Conservation (phyloP, 2,888 invertebrate species). For the Syrphus vitripennis region DNA sequence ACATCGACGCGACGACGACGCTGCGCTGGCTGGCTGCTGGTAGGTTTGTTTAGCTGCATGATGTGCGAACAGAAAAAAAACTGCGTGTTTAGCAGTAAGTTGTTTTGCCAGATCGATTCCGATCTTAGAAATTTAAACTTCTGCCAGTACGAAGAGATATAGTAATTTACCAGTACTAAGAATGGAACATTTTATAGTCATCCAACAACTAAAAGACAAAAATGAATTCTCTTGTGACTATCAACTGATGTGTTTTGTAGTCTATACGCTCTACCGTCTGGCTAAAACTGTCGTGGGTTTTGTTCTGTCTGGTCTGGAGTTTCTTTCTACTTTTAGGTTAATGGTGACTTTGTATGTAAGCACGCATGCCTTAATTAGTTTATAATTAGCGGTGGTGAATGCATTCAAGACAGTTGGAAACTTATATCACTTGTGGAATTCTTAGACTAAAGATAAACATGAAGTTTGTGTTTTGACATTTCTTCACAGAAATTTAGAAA, state of each 20-base stretch:
- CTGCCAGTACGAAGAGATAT: background rate
- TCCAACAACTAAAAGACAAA: background rate
- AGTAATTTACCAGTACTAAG: background rate
- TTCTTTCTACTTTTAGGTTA: slow-evolving; percentile 13
- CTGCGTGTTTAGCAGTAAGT: slow-evolving; percentile 60
- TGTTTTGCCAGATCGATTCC: slow-evolving; percentile 46
- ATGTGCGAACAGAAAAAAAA: background rate
- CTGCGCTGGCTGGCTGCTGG: background rate
- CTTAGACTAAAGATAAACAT: background rate
- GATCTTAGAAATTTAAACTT: slow-evolving; percentile 46
- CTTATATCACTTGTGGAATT: background rate
- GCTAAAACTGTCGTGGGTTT: slow-evolving; percentile 30
- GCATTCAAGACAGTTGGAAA: slow-evolving; percentile 25
- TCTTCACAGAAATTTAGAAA: background rate
- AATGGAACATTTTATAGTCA: background rate
- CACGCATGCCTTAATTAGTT: slow-evolving; percentile 70
- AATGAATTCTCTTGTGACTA: slow-evolving; percentile 7
- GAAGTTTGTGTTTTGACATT: background rate
- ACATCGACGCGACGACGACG: background rate
- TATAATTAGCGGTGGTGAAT: slow-evolving; percentile 56
- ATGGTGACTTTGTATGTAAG: slow-evolving; percentile 47
- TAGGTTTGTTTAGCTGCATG: no score
- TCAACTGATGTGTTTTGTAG: slow-evolving; percentile 3
- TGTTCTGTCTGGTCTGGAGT: slow-evolving; percentile 6
- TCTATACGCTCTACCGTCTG: background rate